These are phyloP conservation scores for Ceramica pisi DNA, from an alignment of 2,888 invertebrate species.

Conservation along the genomic window DNA sequence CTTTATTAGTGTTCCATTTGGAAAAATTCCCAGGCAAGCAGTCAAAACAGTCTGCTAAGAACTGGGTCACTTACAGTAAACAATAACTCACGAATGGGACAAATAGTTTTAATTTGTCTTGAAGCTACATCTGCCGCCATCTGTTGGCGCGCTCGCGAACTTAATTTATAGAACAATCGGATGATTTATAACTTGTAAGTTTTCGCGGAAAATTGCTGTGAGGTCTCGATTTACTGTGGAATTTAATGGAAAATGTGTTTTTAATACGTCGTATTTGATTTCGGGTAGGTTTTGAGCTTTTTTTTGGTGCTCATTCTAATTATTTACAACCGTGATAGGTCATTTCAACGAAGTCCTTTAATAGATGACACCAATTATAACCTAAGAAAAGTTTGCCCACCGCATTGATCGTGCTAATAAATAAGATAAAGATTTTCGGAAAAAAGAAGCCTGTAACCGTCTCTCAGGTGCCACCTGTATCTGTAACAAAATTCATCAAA, in stretches of 20 bases:
- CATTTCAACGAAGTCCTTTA: no score
- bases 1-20: not conserved
- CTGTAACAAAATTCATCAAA: no score
- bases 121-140: slow-evolving; percentile 62
- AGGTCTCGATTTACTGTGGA: not conserved
- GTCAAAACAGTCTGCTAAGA: slow-evolving; percentile 63
- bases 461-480: no score
- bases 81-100: slow-evolving; percentile 58
- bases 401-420: no score
- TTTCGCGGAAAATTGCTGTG: slow-evolving; percentile 26
- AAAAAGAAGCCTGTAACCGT: no score
- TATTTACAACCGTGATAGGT: no score
- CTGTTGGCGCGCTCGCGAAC: slow-evolving; percentile 62
- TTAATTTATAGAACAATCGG: slow-evolving; percentile 44
- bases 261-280: not conserved
- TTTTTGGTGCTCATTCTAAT: not conserved
- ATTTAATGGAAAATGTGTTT: not conserved
- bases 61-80: slow-evolving; percentile 57
- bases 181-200: slow-evolving; percentile 48
- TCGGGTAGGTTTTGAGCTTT: not conserved
- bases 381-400: no score
- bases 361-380: no score
- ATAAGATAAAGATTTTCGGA: no score
- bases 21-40: slow-evolving; percentile 43
- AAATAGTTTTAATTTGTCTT: slow-evolving; percentile 61